phyloP scores from a whole-genome alignment of 1,140 invertebrate species.

The Philaenus spumarius region DNA sequence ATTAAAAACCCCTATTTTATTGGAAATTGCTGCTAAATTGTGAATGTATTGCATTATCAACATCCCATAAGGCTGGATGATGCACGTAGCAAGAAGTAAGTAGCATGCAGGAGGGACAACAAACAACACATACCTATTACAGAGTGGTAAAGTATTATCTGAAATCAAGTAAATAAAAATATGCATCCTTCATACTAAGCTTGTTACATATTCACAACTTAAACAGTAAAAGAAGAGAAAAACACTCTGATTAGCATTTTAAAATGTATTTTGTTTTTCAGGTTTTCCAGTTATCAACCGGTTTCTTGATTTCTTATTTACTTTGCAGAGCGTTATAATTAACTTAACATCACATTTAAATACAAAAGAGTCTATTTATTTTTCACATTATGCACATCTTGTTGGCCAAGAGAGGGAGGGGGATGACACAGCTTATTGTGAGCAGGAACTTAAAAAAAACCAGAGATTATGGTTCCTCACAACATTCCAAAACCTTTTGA shows the following conservation, averaged over 20 bases:
- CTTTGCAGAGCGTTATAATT: constrained; percentile 2
- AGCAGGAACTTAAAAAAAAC: background rate
- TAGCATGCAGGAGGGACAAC: too few species aligned
- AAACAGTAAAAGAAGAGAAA: background rate
- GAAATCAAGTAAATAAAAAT: background rate
- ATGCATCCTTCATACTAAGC: background rate
- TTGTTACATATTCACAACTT: background rate
- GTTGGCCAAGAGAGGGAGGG: background rate
- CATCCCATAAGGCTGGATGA: too few species aligned
- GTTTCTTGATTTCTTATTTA: background rate
- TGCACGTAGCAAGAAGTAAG: too few species aligned
- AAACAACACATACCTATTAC: too few species aligned
- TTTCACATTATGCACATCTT: background rate
- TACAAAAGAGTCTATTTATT: background rate
- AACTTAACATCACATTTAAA: background rate
- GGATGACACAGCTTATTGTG: background rate
- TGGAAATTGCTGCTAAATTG: too few species aligned
- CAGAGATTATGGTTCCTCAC: constrained; percentile 40
- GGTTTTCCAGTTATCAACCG: background rate
- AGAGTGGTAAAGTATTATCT: constrained; percentile 28
- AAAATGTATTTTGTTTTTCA: background rate
- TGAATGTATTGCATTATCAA: too few species aligned
- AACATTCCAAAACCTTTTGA: constrained; percentile 82
- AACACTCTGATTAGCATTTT: background rate
- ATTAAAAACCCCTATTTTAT: too few species aligned